These are phyloP conservation scores for Cherax destructor DNA, from an alignment of 1,140 invertebrate genomes.

Conservation along the genomic window DNA sequence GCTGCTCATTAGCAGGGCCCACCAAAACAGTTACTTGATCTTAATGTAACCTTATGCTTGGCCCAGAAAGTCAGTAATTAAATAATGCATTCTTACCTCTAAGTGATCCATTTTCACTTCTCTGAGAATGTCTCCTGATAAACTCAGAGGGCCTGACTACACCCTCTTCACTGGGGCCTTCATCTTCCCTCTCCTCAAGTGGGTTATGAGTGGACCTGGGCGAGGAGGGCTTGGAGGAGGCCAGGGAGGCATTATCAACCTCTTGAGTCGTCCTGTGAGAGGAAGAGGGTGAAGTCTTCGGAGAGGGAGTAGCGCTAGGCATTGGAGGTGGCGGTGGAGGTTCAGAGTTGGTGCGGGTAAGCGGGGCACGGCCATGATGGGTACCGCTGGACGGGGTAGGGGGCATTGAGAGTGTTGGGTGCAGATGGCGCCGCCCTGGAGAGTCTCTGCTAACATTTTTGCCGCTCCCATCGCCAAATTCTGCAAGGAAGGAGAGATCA, in stretches of 20 bases:
- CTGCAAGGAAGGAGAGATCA: conserved; percentile 1
- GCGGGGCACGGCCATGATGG: conserved; percentile 6
- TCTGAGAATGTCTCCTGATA: conserved; percentile 53
- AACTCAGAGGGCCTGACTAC: conserved; percentile 80
- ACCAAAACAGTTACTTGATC: no score
- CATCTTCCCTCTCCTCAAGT: conserved; percentile 70
- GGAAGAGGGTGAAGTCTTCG: conserved; percentile 12
- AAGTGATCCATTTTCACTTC: conserved; percentile 37
- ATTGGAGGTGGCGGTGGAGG: conserved; percentile 80
- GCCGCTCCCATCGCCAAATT: conserved; percentile 39
- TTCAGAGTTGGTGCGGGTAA: conserved; percentile 14
- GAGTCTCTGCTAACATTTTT: not conserved
- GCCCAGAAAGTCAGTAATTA: no score
- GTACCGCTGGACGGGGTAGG: conserved; percentile 29
- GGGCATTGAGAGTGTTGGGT: conserved; percentile 47
- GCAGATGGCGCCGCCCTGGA: conserved; percentile 11
- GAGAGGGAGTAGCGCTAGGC: conserved; percentile 62
- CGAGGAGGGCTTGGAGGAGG: conserved; percentile 69
- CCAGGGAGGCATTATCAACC: conserved; percentile 4
- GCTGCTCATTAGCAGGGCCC: no score
- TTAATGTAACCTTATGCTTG: no score
- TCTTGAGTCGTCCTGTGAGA: conserved; percentile 14
- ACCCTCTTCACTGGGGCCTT: conserved; percentile 78
- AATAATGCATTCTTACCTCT: conserved; percentile 5
- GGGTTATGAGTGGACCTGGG: conserved; percentile 19